Conservation (phyloP, 2,797 vertebrate species). For the Vipera ursinii region DNA sequence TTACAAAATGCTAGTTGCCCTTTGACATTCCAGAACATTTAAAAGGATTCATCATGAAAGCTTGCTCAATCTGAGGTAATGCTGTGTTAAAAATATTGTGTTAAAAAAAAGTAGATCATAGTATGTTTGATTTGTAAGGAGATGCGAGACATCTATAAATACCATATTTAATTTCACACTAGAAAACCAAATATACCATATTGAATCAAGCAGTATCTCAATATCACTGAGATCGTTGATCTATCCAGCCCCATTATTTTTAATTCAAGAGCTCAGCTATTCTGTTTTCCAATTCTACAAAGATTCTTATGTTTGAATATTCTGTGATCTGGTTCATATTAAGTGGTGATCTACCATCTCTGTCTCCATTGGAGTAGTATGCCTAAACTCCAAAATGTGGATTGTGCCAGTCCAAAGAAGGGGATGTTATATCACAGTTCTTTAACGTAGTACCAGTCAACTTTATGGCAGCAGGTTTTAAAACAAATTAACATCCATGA, state of each 20-base stretch:
- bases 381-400: neutral
- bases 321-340: neutral
- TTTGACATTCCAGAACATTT: neutral
- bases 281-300: neutral
- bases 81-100: neutral
- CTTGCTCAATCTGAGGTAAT: neutral
- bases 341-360: neutral
- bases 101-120: neutral
- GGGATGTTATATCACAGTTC: neutral
- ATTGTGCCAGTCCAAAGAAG: neutral
- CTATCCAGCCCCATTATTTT: neutral
- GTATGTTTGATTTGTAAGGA: neutral
- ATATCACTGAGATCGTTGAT: neutral
- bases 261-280: neutral
- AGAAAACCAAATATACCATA: neutral
- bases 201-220: neutral
- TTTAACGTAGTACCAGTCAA: neutral
- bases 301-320: neutral
- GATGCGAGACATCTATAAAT: neutral
- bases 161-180: neutral
- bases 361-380: neutral
- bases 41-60: neutral
- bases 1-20: neutral
- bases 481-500: neutral
- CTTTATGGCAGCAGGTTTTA: neutral